Evolutionary conservation across 2,797 vertebrate genomes (phyloP).

Genomic region (Etheostoma perlongum): DNA sequence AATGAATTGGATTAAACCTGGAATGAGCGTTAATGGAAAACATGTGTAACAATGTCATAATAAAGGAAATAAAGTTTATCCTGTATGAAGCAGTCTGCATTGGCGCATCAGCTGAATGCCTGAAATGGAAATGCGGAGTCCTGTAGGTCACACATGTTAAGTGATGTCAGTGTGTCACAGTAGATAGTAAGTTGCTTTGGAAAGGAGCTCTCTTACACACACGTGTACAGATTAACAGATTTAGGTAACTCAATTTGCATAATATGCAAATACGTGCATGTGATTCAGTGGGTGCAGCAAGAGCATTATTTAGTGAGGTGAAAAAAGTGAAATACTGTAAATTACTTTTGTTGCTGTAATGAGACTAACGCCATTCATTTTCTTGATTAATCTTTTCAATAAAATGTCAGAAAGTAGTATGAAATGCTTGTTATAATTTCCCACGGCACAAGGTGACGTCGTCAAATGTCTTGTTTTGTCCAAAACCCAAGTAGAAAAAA

Average conservation of each 20-base stretch:
- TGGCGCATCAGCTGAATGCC: not conserved
- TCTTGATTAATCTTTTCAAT: not conserved
- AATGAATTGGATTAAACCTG: slow-evolving; percentile 57
- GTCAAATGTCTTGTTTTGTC: not conserved
- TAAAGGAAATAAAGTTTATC: slow-evolving; percentile 24
- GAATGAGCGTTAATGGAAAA: slow-evolving; percentile 47
- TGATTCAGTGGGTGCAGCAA: slow-evolving; percentile 54
- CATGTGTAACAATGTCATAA: slow-evolving; percentile 30
- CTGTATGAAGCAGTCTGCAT: not conserved
- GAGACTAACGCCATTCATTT: not conserved
- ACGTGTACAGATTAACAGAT: slow-evolving; percentile 40
- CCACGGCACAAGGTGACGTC: not conserved
- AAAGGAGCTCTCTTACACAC: slow-evolving; percentile 7
- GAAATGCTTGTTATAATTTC: not conserved
- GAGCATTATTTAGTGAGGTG: not conserved
- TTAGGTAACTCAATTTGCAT: slow-evolving; percentile 67
- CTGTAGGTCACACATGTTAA: slow-evolving; percentile 2
- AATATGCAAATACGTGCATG: slow-evolving; percentile 69
- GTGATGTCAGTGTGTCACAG: slow-evolving; percentile 4
- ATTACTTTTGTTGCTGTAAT: not conserved
- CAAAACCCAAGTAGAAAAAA: not conserved
- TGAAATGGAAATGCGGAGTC: not conserved
- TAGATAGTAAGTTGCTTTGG: slow-evolving; percentile 30
- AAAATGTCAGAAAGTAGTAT: not conserved
- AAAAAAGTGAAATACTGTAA: not conserved